phyloP scores from a whole-genome alignment of 2,888 invertebrate species.

The Luperina nickerlii region DNA sequence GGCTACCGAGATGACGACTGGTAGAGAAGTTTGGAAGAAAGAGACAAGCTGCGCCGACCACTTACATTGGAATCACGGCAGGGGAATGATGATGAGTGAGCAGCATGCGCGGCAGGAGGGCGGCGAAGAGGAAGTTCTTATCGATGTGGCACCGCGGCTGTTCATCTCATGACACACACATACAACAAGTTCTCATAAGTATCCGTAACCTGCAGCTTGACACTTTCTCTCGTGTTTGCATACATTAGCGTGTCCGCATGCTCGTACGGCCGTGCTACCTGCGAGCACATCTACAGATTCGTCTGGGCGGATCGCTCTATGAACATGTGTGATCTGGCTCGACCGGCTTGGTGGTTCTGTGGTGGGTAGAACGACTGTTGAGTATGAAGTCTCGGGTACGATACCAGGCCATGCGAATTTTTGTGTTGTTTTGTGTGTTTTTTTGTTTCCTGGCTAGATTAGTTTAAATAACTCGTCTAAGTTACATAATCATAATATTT shows the following conservation, averaged over 20 bases:
- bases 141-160: background rate
- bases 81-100: too few species aligned
- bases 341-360: too few species aligned
- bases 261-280: background rate
- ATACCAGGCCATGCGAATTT: too few species aligned
- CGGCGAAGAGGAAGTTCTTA: background rate
- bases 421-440: background rate
- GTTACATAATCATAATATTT: too few species aligned
- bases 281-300: background rate
- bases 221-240: conserved; percentile 38
- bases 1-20: background rate
- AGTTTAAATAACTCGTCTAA: too few species aligned
- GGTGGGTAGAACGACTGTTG: background rate
- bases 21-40: background rate
- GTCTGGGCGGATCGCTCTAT: background rate
- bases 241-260: background rate
- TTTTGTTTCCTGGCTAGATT: too few species aligned
- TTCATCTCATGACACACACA: too few species aligned
- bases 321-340: background rate
- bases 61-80: too few species aligned
- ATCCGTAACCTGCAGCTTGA: background rate
- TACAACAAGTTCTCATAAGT: background rate
- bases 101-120: background rate
- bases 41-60: too few species aligned
- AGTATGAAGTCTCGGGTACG: background rate